These are phyloP conservation scores for Mastacembelus armatus DNA, from an alignment of 2,797 vertebrate genomes.

Conservation along the genomic window DNA sequence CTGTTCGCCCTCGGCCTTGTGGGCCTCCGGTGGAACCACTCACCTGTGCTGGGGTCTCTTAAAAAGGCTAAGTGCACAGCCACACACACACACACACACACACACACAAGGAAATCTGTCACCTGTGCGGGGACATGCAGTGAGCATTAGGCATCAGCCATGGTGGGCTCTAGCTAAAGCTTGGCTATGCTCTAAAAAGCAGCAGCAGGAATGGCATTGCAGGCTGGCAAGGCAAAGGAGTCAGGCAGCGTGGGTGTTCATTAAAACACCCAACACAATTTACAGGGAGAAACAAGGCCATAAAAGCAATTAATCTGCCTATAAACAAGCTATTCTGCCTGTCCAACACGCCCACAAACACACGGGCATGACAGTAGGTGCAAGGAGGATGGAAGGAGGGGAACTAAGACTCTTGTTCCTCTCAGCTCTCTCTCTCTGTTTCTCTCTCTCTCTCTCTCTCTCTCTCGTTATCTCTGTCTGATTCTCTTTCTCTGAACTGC, in stretches of 20 bases:
- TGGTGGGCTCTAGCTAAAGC: constrained; percentile 58
- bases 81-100: constrained; percentile 11
- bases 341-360: constrained; percentile 70
- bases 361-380: constrained; percentile 56
- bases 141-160: constrained; percentile 55
- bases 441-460: constrained; percentile 61
- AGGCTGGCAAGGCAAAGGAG: constrained; percentile 50
- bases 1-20: constrained; percentile 56
- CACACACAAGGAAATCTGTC: constrained; percentile 44
- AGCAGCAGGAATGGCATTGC: constrained; percentile 62
- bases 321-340: constrained; percentile 79
- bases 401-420: constrained; percentile 35
- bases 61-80: constrained; percentile 16
- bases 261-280: constrained; percentile 75
- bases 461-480: constrained; percentile 64
- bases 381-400: constrained; percentile 24
- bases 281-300: constrained; percentile 76
- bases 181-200: constrained; percentile 73
- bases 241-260: constrained; percentile 72
- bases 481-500: constrained; percentile 56
- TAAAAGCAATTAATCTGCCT: constrained; percentile 81
- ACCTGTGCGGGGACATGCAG: constrained; percentile 65
- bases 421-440: constrained; percentile 62
- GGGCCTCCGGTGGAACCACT: constrained; percentile 58
- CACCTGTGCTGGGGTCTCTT: constrained; percentile 51